phyloP scores from a whole-genome alignment of 2,797 vertebrate genomes.

The Euthynnus affinis region DNA sequence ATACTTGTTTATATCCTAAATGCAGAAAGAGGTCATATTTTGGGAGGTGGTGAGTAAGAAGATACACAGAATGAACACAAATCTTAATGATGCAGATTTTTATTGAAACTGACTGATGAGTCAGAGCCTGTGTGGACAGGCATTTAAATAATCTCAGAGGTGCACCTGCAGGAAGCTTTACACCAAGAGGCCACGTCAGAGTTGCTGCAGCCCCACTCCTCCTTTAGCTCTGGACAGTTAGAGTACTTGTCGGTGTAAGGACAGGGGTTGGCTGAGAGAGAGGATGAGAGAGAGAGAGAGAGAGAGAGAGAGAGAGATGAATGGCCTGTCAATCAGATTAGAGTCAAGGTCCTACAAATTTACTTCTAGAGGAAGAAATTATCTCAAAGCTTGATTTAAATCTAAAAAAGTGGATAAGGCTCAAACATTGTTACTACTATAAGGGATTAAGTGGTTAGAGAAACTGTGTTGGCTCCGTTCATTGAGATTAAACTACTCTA shows the following conservation, averaged over 20 bases:
- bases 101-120: conserved; percentile 26
- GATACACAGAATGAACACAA: conserved; percentile 12
- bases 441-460: no score
- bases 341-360: no score
- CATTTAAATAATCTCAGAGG: conserved; percentile 46
- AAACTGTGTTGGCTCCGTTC: no score
- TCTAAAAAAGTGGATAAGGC: no score
- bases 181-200: conserved; percentile 50
- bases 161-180: conserved; percentile 68
- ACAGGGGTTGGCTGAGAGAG: conserved; percentile 67
- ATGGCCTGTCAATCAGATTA: no score
- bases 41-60: not conserved
- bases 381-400: no score
- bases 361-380: no score
- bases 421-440: no score
- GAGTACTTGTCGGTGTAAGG: conserved; percentile 44
- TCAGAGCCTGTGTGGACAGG: not conserved
- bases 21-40: conserved; percentile 5
- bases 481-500: no score
- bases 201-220: conserved; percentile 44
- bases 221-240: conserved; percentile 58
- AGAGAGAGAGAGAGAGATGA: no score
- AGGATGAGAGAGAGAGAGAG: not conserved
- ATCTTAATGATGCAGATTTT: not conserved
- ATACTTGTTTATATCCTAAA: not conserved